These are phyloP conservation scores for Eulemur coronatus DNA, from an alignment of 2,797 vertebrate genomes.

Conservation along the genomic window DNA sequence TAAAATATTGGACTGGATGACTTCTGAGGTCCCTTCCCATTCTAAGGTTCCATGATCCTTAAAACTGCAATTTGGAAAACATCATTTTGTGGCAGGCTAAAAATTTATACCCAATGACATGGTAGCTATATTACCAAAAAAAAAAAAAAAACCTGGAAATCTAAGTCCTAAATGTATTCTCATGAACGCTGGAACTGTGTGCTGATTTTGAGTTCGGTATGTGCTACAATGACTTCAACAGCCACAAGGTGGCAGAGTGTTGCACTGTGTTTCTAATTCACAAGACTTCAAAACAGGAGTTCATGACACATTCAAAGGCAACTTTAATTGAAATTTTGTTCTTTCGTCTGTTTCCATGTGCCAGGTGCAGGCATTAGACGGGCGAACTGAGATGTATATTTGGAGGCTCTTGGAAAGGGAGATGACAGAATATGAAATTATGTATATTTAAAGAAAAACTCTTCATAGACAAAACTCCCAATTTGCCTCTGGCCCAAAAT, in stretches of 20 bases:
- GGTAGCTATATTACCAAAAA: neutral
- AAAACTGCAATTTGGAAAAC: neutral
- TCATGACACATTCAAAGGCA: constrained; percentile 4
- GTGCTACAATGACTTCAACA: constrained; percentile 55
- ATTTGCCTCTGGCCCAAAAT: constrained; percentile 28
- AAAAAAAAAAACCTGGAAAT: neutral
- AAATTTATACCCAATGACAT: neutral
- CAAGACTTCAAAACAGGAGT: neutral
- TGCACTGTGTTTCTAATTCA: constrained; percentile 29
- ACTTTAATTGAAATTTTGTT: constrained; percentile 55
- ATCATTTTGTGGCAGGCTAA: neutral
- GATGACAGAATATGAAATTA: constrained; percentile 35
- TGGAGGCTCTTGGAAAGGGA: constrained; percentile 32
- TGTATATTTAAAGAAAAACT: constrained; percentile 62
- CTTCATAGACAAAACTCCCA: constrained; percentile 29
- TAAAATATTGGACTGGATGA: neutral
- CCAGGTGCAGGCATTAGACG: constrained; percentile 49
- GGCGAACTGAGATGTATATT: constrained; percentile 37
- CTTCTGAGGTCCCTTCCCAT: neutral
- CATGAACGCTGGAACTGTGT: neutral
- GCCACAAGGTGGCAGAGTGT: constrained; percentile 82
- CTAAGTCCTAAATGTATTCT: neutral
- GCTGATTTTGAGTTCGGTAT: neutral
- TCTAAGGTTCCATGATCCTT: neutral
- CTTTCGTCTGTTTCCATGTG: constrained; percentile 62